Evolutionary conservation across 2,113 vertebrate genomes (phyloP).

Genomic region (Poeciliopsis occidentalis): DNA sequence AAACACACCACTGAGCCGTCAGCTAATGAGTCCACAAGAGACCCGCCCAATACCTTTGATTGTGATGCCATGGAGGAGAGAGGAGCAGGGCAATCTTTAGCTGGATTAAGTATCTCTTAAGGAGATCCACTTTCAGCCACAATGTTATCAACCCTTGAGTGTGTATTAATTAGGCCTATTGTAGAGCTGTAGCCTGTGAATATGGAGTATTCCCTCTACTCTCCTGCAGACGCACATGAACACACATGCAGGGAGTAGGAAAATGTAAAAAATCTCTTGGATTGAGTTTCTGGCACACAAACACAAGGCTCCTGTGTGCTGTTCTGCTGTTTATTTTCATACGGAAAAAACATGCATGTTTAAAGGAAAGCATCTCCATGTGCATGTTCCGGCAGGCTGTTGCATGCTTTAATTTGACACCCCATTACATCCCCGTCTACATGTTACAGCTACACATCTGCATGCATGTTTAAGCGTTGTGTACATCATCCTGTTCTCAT

Average conservation of each 20-base stretch:
- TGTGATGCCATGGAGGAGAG: slow-evolving; percentile 71
- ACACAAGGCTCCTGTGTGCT: slow-evolving; percentile 14
- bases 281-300: slow-evolving; percentile 23
- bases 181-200: slow-evolving; percentile 66
- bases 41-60: slow-evolving; percentile 76
- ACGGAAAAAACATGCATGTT: slow-evolving; percentile 14
- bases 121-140: slow-evolving; percentile 78
- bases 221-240: slow-evolving; percentile 32
- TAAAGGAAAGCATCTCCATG: slow-evolving; percentile 31
- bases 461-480: slow-evolving; percentile 59
- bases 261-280: slow-evolving; percentile 14
- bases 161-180: slow-evolving; percentile 81
- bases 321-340: slow-evolving; percentile 21
- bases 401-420: slow-evolving; percentile 58
- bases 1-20: slow-evolving; percentile 63
- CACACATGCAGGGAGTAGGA: slow-evolving; percentile 4
- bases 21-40: slow-evolving; percentile 83
- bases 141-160: slow-evolving; percentile 75
- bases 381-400: slow-evolving; percentile 30
- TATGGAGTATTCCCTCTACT: slow-evolving; percentile 48
- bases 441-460: slow-evolving; percentile 64
- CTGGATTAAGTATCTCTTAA: slow-evolving; percentile 81
- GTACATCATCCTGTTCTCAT: slow-evolving; percentile 73
- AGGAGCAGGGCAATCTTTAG: slow-evolving; percentile 74
- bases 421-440: slow-evolving; percentile 58